phyloP scores from a whole-genome alignment of 2,113 vertebrate species.

The Daubentonia madagascariensis region DNA sequence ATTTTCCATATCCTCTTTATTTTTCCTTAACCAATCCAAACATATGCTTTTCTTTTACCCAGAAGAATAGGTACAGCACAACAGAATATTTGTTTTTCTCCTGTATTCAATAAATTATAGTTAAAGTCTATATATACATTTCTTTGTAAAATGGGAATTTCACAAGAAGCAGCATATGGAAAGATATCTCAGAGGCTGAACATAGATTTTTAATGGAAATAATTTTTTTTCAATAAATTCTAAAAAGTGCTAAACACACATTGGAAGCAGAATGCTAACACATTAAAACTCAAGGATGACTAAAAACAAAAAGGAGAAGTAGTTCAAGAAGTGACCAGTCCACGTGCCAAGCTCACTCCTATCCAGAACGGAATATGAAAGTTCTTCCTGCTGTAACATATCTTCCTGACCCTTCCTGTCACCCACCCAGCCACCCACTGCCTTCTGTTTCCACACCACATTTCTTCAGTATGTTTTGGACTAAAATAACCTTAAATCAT shows the following conservation, averaged over 20 bases:
- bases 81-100: not conserved
- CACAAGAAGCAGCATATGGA: not conserved
- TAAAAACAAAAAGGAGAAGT: conserved; percentile 44
- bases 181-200: not conserved
- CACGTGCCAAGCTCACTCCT: not conserved
- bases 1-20: not conserved
- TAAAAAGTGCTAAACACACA: not conserved
- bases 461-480: not conserved
- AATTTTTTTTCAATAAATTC: not conserved
- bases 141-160: conserved; percentile 10
- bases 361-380: not conserved
- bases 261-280: not conserved
- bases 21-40: not conserved
- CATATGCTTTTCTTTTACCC: not conserved
- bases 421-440: not conserved
- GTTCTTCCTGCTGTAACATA: not conserved
- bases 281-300: not conserved
- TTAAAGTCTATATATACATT: not conserved
- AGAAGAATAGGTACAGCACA: not conserved
- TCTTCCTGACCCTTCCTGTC: not conserved
- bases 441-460: not conserved
- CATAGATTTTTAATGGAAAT: not conserved
- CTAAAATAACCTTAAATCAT: not conserved
- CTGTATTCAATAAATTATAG: not conserved
- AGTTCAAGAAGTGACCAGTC: not conserved